phyloP scores from a whole-genome alignment of 2,797 vertebrate species.

The Chaetophractus vellerosus region DNA sequence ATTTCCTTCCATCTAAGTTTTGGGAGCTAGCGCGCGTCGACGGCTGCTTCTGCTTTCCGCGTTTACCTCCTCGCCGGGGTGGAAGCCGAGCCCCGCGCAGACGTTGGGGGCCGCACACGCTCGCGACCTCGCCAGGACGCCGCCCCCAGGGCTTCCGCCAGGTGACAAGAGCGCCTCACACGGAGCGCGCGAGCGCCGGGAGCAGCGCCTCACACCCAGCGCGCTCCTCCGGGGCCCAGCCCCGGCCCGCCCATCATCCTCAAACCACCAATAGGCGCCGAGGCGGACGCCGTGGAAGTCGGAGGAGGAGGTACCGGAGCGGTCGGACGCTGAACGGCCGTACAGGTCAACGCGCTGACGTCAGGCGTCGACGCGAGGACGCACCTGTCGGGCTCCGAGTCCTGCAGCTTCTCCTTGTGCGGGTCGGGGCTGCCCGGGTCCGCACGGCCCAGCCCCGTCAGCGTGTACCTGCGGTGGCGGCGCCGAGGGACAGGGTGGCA shows the following conservation, averaged over 20 bases:
- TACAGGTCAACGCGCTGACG: conserved; percentile 78
- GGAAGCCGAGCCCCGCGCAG: background rate
- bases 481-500: conserved; percentile 17
- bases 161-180: background rate
- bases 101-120: rapidly evolving
- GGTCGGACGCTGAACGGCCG: conserved; percentile 60
- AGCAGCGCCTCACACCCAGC: rapidly evolving
- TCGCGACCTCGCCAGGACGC: background rate
- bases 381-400: conserved; percentile 71
- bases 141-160: background rate
- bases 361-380: conserved; percentile 67
- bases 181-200: background rate
- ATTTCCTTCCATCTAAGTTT: background rate
- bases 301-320: background rate
- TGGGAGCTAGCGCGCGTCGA: background rate
- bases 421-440: background rate
- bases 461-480: background rate
- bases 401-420: background rate
- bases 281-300: background rate
- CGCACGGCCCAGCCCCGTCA: background rate
- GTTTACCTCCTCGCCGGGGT: rapidly evolving
- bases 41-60: background rate
- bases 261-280: conserved; percentile 52
- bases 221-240: rapidly evolving
- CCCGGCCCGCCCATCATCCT: background rate